phyloP scores from a whole-genome alignment of 2,888 invertebrate genomes.

The Oscheius sp. region DNA sequence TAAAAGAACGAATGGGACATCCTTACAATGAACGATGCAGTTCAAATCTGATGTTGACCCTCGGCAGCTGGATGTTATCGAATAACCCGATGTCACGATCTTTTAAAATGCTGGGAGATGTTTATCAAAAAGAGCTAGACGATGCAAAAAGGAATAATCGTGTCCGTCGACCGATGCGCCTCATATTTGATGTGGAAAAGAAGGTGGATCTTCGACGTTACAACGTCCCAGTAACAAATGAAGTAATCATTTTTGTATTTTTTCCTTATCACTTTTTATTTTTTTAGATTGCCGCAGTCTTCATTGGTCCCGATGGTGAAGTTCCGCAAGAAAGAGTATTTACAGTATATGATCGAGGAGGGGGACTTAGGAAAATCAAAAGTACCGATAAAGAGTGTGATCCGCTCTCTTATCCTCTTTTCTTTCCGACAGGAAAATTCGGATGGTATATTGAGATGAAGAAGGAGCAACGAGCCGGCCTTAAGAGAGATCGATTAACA shows the following conservation, averaged over 20 bases:
- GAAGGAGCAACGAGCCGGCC: background rate
- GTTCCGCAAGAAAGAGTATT: conserved; percentile 62
- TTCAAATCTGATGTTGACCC: background rate
- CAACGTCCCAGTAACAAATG: conserved; percentile 21
- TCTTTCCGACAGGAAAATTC: conserved; percentile 60
- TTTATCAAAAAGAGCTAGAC: conserved; percentile 31
- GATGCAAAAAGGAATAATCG: background rate
- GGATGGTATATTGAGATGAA: conserved; percentile 47
- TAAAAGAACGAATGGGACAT: background rate
- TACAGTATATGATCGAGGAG: conserved; percentile 57
- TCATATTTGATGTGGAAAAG: conserved; percentile 32
- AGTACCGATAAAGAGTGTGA: conserved; percentile 61
- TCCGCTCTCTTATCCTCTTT: conserved; percentile 71
- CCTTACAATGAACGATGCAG: background rate
- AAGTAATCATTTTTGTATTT: too few relatives aligned
- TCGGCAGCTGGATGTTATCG: background rate
- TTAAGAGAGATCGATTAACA: conserved; percentile 35
- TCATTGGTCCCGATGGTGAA: conserved; percentile 39
- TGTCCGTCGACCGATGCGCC: background rate
- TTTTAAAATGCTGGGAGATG: conserved; percentile 40
- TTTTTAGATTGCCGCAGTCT: conserved; percentile 58
- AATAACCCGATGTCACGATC: too few relatives aligned
- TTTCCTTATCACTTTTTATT: too few relatives aligned
- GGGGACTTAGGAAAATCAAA: conserved; percentile 62
- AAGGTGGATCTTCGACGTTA: conserved; percentile 34